Evolutionary conservation across 2,113 vertebrate genomes (phyloP).

Genomic region (Xiphias gladius): DNA sequence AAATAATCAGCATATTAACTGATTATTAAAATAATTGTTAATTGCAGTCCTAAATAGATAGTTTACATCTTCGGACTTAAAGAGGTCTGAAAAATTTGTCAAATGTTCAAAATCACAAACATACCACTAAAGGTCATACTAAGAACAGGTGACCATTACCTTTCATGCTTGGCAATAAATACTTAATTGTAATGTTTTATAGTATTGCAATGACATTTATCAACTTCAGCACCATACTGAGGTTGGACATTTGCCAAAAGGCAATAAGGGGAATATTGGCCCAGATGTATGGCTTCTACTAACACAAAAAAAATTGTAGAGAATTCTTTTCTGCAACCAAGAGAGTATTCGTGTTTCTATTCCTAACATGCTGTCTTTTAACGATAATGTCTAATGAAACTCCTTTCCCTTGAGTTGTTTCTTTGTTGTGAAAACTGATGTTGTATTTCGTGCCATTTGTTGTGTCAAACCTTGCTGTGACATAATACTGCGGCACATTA

Average conservation of each 20-base stretch:
- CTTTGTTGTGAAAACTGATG: constrained; percentile 31
- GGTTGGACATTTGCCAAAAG: not conserved
- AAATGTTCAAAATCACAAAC: no score
- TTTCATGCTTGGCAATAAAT: not conserved
- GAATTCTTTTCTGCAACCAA: not conserved
- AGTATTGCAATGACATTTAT: not conserved
- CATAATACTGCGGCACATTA: not conserved
- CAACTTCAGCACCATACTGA: not conserved
- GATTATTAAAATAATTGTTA: no score
- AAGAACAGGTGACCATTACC: not conserved
- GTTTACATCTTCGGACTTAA: not conserved
- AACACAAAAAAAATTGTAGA: not conserved
- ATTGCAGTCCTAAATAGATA: no score
- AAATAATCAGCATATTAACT: not conserved
- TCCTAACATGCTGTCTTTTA: not conserved
- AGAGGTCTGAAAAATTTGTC: no score
- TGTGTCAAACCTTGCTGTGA: constrained; percentile 2
- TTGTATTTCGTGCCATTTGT: constrained; percentile 6
- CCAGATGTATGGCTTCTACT: not conserved
- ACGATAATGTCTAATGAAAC: constrained; percentile 11
- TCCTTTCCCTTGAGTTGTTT: constrained; percentile 19
- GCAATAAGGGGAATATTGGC: not conserved
- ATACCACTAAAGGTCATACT: no score
- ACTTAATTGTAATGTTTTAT: not conserved
- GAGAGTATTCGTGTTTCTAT: constrained; percentile 11